Evolutionary conservation across 2,888 invertebrate genomes (phyloP).

Genomic region (Melangyna quadrimaculata): DNA sequence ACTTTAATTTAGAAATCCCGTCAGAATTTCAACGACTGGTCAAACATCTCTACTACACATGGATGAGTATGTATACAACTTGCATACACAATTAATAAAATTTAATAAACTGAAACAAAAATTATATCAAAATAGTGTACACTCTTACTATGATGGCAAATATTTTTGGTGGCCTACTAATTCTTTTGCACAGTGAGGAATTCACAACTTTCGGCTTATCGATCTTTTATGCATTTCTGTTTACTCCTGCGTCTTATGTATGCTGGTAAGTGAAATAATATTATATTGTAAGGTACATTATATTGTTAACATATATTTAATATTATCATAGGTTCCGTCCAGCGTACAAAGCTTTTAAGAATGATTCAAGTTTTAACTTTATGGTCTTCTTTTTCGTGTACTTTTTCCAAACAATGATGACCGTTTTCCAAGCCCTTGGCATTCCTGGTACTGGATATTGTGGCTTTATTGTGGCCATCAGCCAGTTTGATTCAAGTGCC

Average conservation of each 20-base stretch:
- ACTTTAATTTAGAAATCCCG: slow-evolving; percentile 99
- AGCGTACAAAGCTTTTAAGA: slow-evolving; percentile 99
- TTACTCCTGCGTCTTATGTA: slow-evolving; percentile 98
- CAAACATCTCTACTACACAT: slow-evolving; percentile 95
- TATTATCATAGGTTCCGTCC: slow-evolving; percentile 88
- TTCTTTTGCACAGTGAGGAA: slow-evolving; percentile 85
- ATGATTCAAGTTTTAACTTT: slow-evolving; percentile 99
- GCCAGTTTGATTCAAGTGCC: slow-evolving; percentile 83
- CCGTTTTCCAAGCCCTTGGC: slow-evolving; percentile 93
- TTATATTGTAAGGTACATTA: not conserved
- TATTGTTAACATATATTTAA: not conserved
- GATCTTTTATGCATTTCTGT: slow-evolving; percentile 92
- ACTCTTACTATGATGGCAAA: slow-evolving; percentile 92
- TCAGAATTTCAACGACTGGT: slow-evolving; percentile 98
- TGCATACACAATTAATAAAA: slow-evolving; percentile 17
- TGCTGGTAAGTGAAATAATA: slow-evolving; percentile 87
- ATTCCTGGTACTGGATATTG: slow-evolving; percentile 92
- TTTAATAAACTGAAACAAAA: not conserved
- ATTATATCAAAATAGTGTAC: slow-evolving; percentile 86
- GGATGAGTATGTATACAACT: slow-evolving; percentile 93
- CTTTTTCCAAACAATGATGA: slow-evolving; percentile 96
- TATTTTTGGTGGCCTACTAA: slow-evolving; percentile 91
- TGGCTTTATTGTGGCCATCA: slow-evolving; percentile 90
- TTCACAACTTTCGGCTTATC: slow-evolving; percentile 92
- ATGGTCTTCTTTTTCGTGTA: slow-evolving; percentile 99